These are phyloP conservation scores for Discoglossus pictus DNA, from an alignment of 2,797 vertebrate species.

Conservation along the genomic window DNA sequence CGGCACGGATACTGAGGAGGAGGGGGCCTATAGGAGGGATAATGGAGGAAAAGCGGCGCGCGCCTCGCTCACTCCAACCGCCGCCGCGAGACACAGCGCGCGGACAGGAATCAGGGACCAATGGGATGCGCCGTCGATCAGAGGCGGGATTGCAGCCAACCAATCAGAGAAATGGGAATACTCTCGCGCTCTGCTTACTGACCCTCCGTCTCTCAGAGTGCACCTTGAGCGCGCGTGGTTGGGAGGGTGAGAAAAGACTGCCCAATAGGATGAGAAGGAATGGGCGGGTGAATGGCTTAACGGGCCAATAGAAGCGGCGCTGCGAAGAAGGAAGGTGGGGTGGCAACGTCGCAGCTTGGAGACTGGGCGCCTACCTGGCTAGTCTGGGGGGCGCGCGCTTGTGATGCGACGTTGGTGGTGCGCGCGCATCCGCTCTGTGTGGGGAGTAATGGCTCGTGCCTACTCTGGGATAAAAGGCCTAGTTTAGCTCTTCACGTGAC, in stretches of 20 bases:
- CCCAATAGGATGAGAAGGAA: background rate
- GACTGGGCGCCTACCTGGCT: slow-evolving; percentile 36
- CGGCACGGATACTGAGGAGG: background rate
- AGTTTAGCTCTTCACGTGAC: no score
- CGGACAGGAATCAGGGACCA: background rate
- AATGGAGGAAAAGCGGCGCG: slow-evolving; percentile 33
- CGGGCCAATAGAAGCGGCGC: no score
- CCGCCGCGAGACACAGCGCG: slow-evolving; percentile 40
- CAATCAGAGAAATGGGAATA: background rate
- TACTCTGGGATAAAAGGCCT: no score
- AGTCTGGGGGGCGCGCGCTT: slow-evolving; percentile 2
- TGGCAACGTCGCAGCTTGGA: background rate
- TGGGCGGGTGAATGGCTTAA: no score
- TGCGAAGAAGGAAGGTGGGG: background rate
- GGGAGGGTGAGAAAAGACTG: no score
- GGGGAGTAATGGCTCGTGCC: no score
- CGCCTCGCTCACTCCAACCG: slow-evolving; percentile 29
- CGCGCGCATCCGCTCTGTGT: no score
- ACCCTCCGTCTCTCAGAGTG: background rate
- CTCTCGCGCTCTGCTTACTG: background rate
- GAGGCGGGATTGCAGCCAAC: background rate
- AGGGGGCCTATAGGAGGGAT: background rate
- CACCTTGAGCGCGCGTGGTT: background rate
- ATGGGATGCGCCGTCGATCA: background rate
- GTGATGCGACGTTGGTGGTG: no score